Percentiles rank a stretch among this genome's conserved stretches.
Evolutionary conservation across 2,113 vertebrate genomes (phyloP).

Genomic region (Gambusia holbrooki): DNA sequence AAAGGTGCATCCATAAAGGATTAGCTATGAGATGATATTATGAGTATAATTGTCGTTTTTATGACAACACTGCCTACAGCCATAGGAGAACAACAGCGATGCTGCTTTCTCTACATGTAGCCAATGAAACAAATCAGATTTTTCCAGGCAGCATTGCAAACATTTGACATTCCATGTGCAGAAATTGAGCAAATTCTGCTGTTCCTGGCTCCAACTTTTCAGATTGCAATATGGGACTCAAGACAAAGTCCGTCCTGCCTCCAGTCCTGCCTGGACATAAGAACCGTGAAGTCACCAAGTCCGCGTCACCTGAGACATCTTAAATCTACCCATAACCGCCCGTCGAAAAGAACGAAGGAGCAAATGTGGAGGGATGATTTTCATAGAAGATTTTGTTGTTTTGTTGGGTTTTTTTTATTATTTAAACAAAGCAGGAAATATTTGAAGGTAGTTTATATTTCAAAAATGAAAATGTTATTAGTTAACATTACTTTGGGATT

Average conservation of each 20-base stretch:
- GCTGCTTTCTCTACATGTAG: neutral
- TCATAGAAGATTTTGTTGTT: neutral
- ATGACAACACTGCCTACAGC: no score
- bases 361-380: slow-evolving; percentile 6
- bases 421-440: neutral
- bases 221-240: slow-evolving; percentile 69
- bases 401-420: neutral
- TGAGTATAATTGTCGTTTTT: neutral
- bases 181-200: slow-evolving; percentile 27
- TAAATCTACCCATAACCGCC: slow-evolving; percentile 3
- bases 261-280: slow-evolving; percentile 83
- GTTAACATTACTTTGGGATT: neutral
- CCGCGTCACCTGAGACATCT: slow-evolving; percentile 25
- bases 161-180: slow-evolving; percentile 35
- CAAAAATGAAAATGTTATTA: neutral
- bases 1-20: no score
- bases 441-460: neutral
- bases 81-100: neutral
- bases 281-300: slow-evolving; percentile 47
- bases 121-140: slow-evolving; percentile 38
- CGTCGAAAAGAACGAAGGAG: neutral
- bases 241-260: slow-evolving; percentile 82
- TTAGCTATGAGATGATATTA: no score
- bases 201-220: neutral
- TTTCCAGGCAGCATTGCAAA: slow-evolving; percentile 17